Conservation (phyloP, 2,888 invertebrate species). For the Kryphioiulus occultus region DNA sequence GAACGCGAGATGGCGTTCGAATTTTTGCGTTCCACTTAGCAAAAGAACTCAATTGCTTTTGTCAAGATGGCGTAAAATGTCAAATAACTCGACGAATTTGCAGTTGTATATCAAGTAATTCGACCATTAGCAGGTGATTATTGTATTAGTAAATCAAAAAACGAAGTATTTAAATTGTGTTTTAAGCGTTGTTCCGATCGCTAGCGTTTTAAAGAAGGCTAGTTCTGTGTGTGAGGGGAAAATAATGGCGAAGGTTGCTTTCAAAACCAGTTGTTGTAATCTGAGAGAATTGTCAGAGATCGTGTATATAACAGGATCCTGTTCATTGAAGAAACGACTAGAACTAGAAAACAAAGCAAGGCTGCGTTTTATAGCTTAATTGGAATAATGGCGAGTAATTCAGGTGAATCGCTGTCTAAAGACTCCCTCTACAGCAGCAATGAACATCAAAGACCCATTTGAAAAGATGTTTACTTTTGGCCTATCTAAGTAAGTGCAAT, state of each 20-base stretch:
- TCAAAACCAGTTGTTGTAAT: neutral
- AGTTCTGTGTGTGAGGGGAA: too few species aligned
- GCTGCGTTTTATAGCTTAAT: conserved; percentile 19
- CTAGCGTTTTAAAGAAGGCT: too few species aligned
- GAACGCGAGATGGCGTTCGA: too few species aligned
- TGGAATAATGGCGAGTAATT: conserved; percentile 20
- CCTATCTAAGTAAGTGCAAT: neutral
- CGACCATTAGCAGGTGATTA: too few species aligned
- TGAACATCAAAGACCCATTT: neutral
- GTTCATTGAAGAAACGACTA: conserved; percentile 1
- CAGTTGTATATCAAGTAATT: too few species aligned
- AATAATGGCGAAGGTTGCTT: neutral
- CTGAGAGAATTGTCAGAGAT: neutral
- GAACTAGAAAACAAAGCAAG: neutral
- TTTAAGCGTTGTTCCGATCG: too few species aligned
- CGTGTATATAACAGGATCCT: neutral
- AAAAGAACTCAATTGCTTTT: too few species aligned
- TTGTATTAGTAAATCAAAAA: too few species aligned
- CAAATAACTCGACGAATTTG: too few species aligned
- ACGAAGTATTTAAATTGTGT: too few species aligned
- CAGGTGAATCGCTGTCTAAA: conserved; percentile 20
- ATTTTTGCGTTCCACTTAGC: too few species aligned
- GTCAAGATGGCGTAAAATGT: too few species aligned
- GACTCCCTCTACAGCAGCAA: neutral
- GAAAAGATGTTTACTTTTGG: conserved; percentile 1